Evolutionary conservation across 2,113 vertebrate species (phyloP).

Genomic region (Syngnathus typhle): DNA sequence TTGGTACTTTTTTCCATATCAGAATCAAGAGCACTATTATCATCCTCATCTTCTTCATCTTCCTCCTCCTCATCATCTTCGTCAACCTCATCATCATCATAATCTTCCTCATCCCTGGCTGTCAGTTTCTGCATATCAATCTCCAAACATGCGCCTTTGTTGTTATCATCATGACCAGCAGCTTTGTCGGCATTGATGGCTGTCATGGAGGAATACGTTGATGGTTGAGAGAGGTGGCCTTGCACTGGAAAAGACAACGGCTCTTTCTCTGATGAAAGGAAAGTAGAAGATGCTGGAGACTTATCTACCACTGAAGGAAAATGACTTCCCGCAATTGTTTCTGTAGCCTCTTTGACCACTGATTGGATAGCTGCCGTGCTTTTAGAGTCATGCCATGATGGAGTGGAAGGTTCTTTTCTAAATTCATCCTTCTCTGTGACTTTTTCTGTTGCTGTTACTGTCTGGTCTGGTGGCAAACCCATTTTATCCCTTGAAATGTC

Average conservation of each 20-base stretch:
- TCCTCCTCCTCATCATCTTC: conserved; percentile 60
- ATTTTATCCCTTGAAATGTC: conserved; percentile 30
- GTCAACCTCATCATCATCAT: conserved; percentile 65
- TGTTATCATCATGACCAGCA: conserved; percentile 36
- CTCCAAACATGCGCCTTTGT: conserved; percentile 61
- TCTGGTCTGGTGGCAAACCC: conserved; percentile 12
- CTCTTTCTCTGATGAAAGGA: conserved; percentile 36
- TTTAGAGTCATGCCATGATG: conserved; percentile 63
- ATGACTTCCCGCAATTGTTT: conserved; percentile 10
- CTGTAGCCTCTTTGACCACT: conserved; percentile 30
- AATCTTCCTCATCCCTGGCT: conserved; percentile 70
- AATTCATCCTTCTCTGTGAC: conserved; percentile 49
- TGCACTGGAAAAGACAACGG: conserved; percentile 30
- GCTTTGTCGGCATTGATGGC: conserved; percentile 22
- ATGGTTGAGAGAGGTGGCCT: conserved; percentile 11
- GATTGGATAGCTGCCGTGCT: conserved; percentile 11
- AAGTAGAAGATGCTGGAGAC: conserved; percentile 46
- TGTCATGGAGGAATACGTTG: background rate
- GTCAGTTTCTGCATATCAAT: conserved; percentile 67
- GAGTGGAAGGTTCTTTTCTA: conserved; percentile 74
- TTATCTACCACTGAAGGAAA: conserved; percentile 48
- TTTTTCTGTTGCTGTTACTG: conserved; percentile 11
- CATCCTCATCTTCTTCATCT: conserved; percentile 64
- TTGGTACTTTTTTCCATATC: conserved; percentile 85
- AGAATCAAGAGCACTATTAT: conserved; percentile 70